Percentiles rank a stretch among this genome's conserved stretches.
Evolutionary conservation across 2,113 vertebrate species (phyloP).

Genomic region (Notarius quadriscutis): DNA sequence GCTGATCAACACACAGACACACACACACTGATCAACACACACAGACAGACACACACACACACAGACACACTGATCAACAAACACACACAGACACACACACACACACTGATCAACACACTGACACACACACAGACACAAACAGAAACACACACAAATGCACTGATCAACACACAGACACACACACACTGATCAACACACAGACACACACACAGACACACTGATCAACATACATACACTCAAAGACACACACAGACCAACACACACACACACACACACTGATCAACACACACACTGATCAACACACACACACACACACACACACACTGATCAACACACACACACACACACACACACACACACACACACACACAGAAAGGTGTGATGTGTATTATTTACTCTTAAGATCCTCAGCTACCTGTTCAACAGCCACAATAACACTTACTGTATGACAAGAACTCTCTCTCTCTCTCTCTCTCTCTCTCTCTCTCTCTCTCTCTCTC

Average conservation of each 20-base stretch:
- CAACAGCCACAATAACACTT: constrained; percentile 62
- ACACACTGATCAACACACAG: background rate
- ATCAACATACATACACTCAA: background rate
- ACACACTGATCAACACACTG: background rate
- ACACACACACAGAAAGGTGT: constrained; percentile 45
- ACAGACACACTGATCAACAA: too few species aligned
- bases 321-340: too few species aligned
- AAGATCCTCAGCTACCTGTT: constrained; percentile 54
- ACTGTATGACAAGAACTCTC: constrained; percentile 58
- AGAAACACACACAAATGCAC: background rate
- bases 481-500: constrained; percentile 56
- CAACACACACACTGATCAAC: background rate
- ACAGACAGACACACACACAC: background rate
- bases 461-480: constrained; percentile 55
- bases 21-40: background rate
- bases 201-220: background rate
- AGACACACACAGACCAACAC: too few species aligned
- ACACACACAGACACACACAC: background rate
- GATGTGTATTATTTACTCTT: constrained; percentile 56
- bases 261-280: background rate
- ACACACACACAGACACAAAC: background rate
- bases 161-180: background rate
- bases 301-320: background rate
- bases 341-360: constrained; percentile 12
- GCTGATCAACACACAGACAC: too few species aligned